These are phyloP conservation scores for Pyrrhura leucotis DNA, from an alignment of 2,797 vertebrate species.

Conservation along the genomic window DNA sequence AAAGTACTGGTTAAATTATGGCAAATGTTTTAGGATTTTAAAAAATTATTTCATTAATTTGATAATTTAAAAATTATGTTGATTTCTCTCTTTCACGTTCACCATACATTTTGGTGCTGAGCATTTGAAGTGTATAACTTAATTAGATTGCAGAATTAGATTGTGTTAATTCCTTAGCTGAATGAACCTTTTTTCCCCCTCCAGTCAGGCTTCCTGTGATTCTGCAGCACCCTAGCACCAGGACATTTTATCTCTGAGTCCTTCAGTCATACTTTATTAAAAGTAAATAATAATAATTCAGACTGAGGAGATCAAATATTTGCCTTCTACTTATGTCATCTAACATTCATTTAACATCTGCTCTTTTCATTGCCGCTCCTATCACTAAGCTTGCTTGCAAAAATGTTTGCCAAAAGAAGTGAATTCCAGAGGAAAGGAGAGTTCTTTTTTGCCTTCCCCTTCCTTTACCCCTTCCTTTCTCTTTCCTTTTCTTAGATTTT, in stretches of 20 bases:
- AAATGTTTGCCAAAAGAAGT: neutral
- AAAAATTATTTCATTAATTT: neutral
- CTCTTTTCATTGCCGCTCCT: slow-evolving; percentile 1
- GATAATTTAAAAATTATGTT: neutral
- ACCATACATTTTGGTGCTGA: neutral
- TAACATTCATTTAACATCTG: slow-evolving; percentile 32
- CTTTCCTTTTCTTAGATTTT: neutral
- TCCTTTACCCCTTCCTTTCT: neutral
- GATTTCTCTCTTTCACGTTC: neutral
- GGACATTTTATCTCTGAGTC: neutral
- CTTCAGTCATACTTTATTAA: slow-evolving; percentile 54
- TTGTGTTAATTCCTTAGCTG: neutral
- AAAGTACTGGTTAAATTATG: neutral
- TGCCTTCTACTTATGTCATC: slow-evolving; percentile 5
- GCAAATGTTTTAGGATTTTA: neutral
- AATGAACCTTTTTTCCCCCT: neutral
- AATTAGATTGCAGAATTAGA: neutral
- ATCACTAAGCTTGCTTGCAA: neutral
- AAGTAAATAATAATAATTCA: slow-evolving; percentile 64
- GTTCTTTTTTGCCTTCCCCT: too few species aligned
- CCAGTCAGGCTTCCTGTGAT: neutral
- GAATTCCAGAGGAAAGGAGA: neutral
- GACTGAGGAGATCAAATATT: slow-evolving; percentile 56
- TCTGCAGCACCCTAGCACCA: neutral
- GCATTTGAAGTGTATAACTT: neutral